Evolutionary conservation across 1,140 invertebrate species (phyloP), one percentile per base, ranked within the genome.

Genomic region (Brachionus rubens): DNA sequence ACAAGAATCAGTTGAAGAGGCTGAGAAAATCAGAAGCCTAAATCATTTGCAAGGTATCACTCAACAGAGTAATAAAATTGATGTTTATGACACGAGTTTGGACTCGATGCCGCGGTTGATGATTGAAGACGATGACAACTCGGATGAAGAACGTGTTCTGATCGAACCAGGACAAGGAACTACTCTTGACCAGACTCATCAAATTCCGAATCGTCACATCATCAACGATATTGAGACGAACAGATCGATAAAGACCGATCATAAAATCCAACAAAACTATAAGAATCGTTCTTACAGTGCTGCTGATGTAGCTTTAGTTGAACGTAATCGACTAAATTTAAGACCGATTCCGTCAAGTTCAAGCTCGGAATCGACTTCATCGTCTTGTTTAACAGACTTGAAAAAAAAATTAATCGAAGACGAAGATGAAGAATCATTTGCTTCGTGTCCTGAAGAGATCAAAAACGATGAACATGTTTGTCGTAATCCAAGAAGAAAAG

Each of bases 231-330:
- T 43, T 3, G 59, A 65, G 10, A 65, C 59, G 7, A 65, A 65
- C 24, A 0, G 40, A 43, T 65, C 59, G 3, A 65, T 65, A 9
- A 65, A 65, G 1, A 33, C 16, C 1, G 21, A 43, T 12, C 54
- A 59, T 1, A 24, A 16, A 21, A n/a, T 28, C 3, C 19, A 24
- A 16, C 36, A 41, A 6, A 65, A 36, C 19, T 21, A 21, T 19
- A 65, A 65, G n/a, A 65, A 65, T 43, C 7, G 59, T 12, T 65
- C 59, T 19, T 65, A 43, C 19, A 65, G 59, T 28, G 59, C 59
- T 16, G 59, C 59, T 36, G 59, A 65, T n/a, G 59, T 59, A 16
- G 54, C n/a, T 5, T 33, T 59, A 9, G 54, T 59, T 16, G 54
- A 59, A 14, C 26, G 54, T 0, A 12, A 59, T 16, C 12, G 54